Conservation (phyloP, 2,888 invertebrate species). For the Blomia tropicalis region DNA sequence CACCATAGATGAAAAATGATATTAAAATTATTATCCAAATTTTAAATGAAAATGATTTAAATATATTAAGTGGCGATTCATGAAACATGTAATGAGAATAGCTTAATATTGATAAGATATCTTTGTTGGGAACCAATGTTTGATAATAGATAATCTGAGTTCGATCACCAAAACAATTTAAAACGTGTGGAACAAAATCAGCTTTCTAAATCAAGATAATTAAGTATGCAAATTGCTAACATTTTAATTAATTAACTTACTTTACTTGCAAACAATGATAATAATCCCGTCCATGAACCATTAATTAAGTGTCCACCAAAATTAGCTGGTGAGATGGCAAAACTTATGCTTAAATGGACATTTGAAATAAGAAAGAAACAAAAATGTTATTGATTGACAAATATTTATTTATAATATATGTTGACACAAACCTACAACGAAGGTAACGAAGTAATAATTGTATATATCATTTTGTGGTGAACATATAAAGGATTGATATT, state of each 20-base stretch:
- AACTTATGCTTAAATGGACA: no score
- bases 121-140: background rate
- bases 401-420: no score
- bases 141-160: background rate
- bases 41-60: background rate
- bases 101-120: background rate
- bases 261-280: background rate
- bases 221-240: no score
- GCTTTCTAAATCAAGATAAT: no score
- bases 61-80: background rate
- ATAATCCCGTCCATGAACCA: background rate
- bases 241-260: no score
- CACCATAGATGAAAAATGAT: background rate
- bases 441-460: background rate
- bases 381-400: no score
- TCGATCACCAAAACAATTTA: background rate
- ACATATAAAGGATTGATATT: background rate
- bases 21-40: background rate
- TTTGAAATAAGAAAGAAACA: no score
- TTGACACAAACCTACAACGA: background rate
- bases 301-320: background rate
- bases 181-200: constrained; percentile 5
- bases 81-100: background rate
- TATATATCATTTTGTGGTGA: background rate
- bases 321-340: background rate